Percentiles rank a stretch among this genome's conserved stretches.
Evolutionary conservation across 2,113 vertebrate species (phyloP).

Genomic region (Onychostruthus taczanowskii): DNA sequence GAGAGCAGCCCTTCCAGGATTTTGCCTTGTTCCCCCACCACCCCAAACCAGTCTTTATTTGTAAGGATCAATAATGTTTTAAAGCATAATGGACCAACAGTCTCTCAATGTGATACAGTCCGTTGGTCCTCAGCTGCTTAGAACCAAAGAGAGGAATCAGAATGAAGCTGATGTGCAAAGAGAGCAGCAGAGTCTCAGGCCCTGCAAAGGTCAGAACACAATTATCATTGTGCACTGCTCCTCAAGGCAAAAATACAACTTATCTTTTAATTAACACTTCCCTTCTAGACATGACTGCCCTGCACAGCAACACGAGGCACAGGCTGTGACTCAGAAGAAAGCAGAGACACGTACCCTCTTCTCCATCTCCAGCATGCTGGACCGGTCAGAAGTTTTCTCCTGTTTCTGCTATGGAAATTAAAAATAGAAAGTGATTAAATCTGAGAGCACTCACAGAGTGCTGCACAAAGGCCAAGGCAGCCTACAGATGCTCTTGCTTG

Average conservation of each 20-base stretch:
- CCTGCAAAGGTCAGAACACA: constrained; percentile 15
- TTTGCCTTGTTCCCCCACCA: not conserved
- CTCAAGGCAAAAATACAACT: constrained; percentile 4
- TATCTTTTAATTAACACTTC: constrained; percentile 51
- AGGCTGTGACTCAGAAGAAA: not conserved
- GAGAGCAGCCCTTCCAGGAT: not conserved
- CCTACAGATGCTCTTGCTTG: not conserved
- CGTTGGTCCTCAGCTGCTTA: not conserved
- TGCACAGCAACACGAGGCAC: not conserved
- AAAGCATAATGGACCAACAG: not conserved
- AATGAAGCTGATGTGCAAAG: not conserved
- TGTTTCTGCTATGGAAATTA: constrained; percentile 79
- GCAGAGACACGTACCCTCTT: constrained; percentile 81
- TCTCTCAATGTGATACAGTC: not conserved
- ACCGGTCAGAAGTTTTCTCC: constrained; percentile 87
- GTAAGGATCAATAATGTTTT: not conserved
- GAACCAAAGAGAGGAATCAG: not conserved
- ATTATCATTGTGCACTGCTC: constrained; percentile 9
- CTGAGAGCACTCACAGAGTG: not conserved
- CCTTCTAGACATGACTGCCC: not conserved
- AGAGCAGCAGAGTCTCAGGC: not conserved
- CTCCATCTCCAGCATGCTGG: constrained; percentile 87
- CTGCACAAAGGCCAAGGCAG: not conserved
- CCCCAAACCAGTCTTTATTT: not conserved
- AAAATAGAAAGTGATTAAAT: constrained; percentile 51